phyloP scores from a whole-genome alignment of 2,113 vertebrate genomes.

The Mastomys natalensis region DNA sequence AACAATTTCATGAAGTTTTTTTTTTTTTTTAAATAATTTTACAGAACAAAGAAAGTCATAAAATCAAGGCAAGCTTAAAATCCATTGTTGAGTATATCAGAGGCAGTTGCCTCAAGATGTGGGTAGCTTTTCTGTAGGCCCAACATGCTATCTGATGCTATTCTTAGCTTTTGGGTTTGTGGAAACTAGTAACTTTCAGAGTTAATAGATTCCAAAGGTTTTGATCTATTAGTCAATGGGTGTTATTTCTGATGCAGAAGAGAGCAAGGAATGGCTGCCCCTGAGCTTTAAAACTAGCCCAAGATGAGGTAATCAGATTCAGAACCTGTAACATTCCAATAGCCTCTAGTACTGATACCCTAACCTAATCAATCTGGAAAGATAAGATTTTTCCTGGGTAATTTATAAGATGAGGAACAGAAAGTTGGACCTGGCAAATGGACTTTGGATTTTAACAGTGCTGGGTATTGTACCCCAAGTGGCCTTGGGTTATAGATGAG shows the following conservation, averaged over 20 bases:
- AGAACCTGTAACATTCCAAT: too few species aligned
- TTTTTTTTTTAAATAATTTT: too few species aligned
- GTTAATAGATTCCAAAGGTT: not conserved
- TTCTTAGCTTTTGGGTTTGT: not conserved
- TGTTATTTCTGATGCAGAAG: not conserved
- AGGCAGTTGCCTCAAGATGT: rapidly evolving
- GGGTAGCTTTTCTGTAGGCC: not conserved
- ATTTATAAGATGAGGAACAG: not conserved
- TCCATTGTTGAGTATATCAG: not conserved
- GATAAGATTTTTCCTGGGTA: not conserved
- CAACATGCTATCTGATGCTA: not conserved
- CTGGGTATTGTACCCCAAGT: too few species aligned
- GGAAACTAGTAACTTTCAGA: not conserved
- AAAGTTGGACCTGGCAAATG: not conserved
- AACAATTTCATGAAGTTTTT: not conserved
- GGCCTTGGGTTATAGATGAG: not conserved
- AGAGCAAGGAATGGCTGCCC: too few species aligned
- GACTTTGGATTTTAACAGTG: not conserved
- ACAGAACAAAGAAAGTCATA: not conserved
- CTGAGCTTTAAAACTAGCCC: too few species aligned
- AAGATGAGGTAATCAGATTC: not conserved
- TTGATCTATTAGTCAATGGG: not conserved
- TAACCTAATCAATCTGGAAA: not conserved
- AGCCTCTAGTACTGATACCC: not conserved
- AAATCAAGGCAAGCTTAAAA: not conserved